Evolutionary conservation across 30 jellyfish, hydroid and myxozoan species (phyloP).

Genomic region (Nemopilema nomurai): DNA sequence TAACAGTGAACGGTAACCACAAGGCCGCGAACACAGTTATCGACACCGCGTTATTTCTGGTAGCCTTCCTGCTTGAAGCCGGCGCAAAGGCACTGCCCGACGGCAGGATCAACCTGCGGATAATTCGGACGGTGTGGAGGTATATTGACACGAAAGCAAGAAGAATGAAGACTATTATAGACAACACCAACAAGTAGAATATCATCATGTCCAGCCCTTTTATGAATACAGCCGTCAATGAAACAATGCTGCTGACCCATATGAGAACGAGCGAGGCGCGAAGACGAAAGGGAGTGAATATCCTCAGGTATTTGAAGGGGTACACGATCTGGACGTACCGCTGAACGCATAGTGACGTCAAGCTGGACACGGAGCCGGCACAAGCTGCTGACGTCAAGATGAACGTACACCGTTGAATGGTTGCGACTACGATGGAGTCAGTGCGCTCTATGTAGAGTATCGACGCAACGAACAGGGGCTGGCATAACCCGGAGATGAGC

Average conservation of each 20-base stretch:
- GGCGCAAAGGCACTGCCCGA: neutral
- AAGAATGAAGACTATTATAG: neutral
- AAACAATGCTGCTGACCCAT: neutral
- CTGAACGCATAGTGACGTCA: neutral
- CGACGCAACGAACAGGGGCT: constrained; percentile 5
- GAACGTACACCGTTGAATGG: neutral
- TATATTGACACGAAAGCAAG: neutral
- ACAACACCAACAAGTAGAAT: neutral
- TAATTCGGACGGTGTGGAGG: neutral
- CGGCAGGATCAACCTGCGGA: neutral
- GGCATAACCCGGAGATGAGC: constrained; percentile 10
- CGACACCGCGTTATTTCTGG: neutral
- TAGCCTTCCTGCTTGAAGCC: constrained; percentile 1
- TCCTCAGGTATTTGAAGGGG: neutral
- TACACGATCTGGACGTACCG: neutral
- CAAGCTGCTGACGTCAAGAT: constrained; percentile 4
- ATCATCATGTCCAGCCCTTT: neutral
- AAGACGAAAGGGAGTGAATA: neutral
- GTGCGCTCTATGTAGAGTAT: neutral
- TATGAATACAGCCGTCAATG: neutral
- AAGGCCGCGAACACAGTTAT: neutral
- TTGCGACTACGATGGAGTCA: neutral
- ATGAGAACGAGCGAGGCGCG: neutral
- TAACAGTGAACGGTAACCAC: constrained; percentile 1
- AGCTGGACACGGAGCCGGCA: neutral